Evolutionary conservation across 2,888 invertebrate species (phyloP), one percentile per base, ranked within the genome.

Genomic region (Hydriomena furcata): DNA sequence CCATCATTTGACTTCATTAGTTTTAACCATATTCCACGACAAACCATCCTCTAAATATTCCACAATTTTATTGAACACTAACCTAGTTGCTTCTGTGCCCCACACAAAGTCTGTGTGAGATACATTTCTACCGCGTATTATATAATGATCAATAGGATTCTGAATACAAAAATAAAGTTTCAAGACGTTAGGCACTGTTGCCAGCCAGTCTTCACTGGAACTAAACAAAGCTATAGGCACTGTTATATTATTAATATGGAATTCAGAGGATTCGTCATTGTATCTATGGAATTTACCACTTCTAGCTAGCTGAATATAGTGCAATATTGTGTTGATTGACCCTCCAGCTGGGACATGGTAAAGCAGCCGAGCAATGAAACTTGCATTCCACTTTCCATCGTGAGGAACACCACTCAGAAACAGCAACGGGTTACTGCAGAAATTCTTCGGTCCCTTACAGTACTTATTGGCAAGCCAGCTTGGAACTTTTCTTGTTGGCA

Each of bases 21-120:
- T 20, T 25, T 55, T 56, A 1, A 49, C 36, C 30, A 54, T 52
- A 13, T 53, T 56, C 55, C 52, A 42, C 23, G 50, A 51, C 23
- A 69, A 49, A 4, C 66, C 73, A 23, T 66, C 63, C 45, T 66
- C 52, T 31, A 84, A 65, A 51, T 68, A 72, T 7, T 79, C 65
- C 1, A 82, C 35, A 17, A 84, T 51, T 71, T 76, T 82, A 7
- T 48, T 44, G 53, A 76, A 84, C 0, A 84, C 65, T 17, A 75
- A 35, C 11, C 32, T 50, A 17, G 76, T 54, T 1, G 81, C 78
- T 6, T 71, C 30, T 0, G 59, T 46, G 0, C 78, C 79, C 79
- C 80, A 85, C 8, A 83, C 72, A 44, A 86, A 83, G 21, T 85
- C 83, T 0, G 76, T 75, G 21, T 86, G 85, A 36, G 70, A 71